These are phyloP conservation scores for Erpetoichthys calabaricus DNA, from an alignment of 2,797 vertebrate genomes.

Conservation along the genomic window DNA sequence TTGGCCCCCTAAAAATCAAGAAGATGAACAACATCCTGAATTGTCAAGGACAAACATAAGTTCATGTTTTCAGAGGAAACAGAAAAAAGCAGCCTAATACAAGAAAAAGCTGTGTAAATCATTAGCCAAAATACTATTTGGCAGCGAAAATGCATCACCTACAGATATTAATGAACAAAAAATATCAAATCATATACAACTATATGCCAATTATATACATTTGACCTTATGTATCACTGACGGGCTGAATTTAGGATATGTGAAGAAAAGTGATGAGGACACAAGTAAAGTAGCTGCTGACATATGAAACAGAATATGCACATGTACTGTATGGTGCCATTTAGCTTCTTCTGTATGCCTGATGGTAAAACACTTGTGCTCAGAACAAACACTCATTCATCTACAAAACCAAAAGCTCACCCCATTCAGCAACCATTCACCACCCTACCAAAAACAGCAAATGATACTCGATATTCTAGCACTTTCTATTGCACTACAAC, in stretches of 20 bases:
- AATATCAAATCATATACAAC: too few species aligned
- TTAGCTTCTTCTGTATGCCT: too few species aligned
- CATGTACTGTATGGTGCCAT: too few species aligned
- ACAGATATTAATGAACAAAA: too few species aligned
- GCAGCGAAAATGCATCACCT: too few species aligned
- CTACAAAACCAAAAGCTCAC: constrained; percentile 1
- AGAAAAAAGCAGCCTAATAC: not conserved
- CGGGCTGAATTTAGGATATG: not conserved
- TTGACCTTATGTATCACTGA: too few species aligned
- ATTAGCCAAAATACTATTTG: not conserved
- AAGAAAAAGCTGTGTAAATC: not conserved
- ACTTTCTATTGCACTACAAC: too few species aligned
- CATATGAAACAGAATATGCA: not conserved
- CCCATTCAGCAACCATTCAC: constrained; percentile 3
- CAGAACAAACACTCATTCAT: not conserved
- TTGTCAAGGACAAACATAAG: not conserved
- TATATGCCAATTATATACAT: too few species aligned
- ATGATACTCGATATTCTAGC: too few species aligned
- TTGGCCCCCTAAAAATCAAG: constrained; percentile 67
- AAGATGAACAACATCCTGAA: not conserved
- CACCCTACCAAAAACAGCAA: too few species aligned
- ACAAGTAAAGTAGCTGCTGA: not conserved
- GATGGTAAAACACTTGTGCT: too few species aligned
- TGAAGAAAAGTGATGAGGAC: not conserved
- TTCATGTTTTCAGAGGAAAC: not conserved